Conservation (phyloP, 2,797 vertebrate species). For the Propithecus deckenii region DNA sequence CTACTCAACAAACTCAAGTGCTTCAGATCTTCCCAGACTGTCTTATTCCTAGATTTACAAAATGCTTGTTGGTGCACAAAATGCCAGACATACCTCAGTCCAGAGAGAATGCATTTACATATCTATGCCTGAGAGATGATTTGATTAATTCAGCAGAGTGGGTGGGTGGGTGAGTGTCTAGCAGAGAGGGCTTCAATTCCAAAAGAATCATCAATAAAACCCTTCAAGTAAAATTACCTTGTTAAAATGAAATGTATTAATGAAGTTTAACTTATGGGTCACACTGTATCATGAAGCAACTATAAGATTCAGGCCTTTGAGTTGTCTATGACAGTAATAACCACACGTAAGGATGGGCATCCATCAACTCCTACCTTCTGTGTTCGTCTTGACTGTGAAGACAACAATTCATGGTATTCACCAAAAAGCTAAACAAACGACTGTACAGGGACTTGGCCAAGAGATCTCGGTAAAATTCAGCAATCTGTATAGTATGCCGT, state of each 20-base stretch:
- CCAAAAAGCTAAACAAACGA: slow-evolving; percentile 94
- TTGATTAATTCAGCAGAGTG: neutral
- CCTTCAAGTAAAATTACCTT: neutral
- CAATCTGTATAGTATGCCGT: slow-evolving; percentile 90
- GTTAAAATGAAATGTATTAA: slow-evolving; percentile 5
- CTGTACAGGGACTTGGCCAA: slow-evolving; percentile 94
- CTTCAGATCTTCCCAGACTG: neutral
- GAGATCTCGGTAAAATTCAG: slow-evolving; percentile 93
- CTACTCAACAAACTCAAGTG: neutral
- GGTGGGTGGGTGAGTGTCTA: neutral
- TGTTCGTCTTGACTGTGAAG: slow-evolving; percentile 91
- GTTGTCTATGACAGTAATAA: neutral
- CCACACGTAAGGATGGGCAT: neutral
- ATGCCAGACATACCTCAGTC: neutral
- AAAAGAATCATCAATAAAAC: neutral
- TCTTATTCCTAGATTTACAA: neutral
- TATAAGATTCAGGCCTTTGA: neutral
- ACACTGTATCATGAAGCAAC: neutral
- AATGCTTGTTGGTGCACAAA: neutral
- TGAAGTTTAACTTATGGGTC: neutral
- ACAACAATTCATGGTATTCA: slow-evolving; percentile 91
- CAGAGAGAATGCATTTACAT: neutral
- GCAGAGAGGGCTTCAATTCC: neutral
- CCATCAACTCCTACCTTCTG: slow-evolving; percentile 85
- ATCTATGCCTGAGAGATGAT: neutral